Percentiles rank a stretch among this genome's conserved stretches.
These are phyloP conservation scores for Acanthosepion pharaonis DNA, from an alignment of 2,888 invertebrate species.

Conservation along the genomic window DNA sequence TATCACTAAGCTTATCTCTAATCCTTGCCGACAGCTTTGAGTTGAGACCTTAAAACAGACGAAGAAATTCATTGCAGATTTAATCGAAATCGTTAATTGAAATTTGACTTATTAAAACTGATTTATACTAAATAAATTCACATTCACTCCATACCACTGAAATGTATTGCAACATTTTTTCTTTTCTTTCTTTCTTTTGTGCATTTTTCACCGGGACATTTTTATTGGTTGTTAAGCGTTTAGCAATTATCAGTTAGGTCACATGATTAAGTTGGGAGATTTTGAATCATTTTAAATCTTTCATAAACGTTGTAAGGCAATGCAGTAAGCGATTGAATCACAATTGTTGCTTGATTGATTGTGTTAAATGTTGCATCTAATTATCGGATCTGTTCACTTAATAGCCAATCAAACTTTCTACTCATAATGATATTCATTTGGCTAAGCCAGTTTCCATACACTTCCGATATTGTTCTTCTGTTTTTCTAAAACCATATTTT, in stretches of 20 bases:
- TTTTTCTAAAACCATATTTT: no score
- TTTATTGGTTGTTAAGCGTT: neutral
- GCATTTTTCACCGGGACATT: neutral
- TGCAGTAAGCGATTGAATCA: slow-evolving; percentile 6
- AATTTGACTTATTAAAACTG: no score
- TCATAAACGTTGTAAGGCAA: neutral
- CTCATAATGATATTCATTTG: neutral
- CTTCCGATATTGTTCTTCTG: neutral
- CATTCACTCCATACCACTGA: neutral
- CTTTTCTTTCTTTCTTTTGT: neutral
- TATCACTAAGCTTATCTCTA: neutral
- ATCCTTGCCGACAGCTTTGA: neutral
- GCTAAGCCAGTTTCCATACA: neutral
- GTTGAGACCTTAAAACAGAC: neutral
- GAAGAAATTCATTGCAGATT: no score
- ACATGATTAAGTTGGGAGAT: neutral
- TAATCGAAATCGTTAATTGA: no score
- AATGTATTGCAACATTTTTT: neutral
- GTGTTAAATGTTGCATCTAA: slow-evolving; percentile 33
- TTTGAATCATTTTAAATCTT: neutral
- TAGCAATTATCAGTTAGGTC: neutral
- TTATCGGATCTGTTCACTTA: slow-evolving; percentile 12
- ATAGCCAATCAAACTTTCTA: neutral
- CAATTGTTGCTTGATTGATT: neutral
- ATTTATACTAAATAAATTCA: no score